These are phyloP conservation scores for Piscicola geometra DNA, from an alignment of 2,888 invertebrate species.

Conservation along the genomic window DNA sequence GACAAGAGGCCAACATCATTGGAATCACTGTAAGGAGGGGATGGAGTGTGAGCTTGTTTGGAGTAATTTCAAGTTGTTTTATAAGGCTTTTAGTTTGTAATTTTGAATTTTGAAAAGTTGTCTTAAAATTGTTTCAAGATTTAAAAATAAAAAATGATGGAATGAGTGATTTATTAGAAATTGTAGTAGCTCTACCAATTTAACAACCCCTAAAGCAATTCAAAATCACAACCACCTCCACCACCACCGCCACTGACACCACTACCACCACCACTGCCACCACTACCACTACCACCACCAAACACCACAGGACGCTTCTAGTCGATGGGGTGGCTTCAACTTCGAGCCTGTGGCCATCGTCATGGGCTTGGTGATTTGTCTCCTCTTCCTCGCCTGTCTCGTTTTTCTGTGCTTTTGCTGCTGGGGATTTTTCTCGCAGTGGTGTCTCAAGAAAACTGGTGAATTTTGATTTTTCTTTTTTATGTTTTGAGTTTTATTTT, in stretches of 20 bases:
- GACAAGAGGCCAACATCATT: constrained; percentile 26
- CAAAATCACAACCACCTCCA: too few species aligned
- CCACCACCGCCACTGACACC: too few species aligned
- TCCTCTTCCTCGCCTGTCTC: constrained; percentile 39
- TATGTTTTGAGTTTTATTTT: too few species aligned
- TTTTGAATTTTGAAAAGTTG: too few species aligned
- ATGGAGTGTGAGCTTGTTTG: neutral
- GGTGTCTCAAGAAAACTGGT: neutral
- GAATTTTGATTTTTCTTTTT: too few species aligned
- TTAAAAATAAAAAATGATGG: too few species aligned
- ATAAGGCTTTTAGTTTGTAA: neutral
- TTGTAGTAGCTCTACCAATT: too few species aligned
- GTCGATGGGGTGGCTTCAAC: constrained; percentile 39
- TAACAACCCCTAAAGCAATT: too few species aligned
- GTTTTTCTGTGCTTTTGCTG: constrained; percentile 41
- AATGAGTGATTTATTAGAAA: too few species aligned
- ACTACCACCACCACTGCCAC: too few species aligned
- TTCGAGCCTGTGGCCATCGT: constrained; percentile 40
- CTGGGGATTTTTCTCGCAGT: constrained; percentile 4
- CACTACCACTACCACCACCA: neutral
- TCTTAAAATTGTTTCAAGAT: too few species aligned
- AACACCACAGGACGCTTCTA: constrained; percentile 29
- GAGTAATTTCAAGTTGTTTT: neutral
- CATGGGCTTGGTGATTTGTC: constrained; percentile 38
- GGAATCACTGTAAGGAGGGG: constrained; percentile 36